phyloP scores from a whole-genome alignment of 2,888 invertebrate genomes.

The Scaptomyza parva region DNA sequence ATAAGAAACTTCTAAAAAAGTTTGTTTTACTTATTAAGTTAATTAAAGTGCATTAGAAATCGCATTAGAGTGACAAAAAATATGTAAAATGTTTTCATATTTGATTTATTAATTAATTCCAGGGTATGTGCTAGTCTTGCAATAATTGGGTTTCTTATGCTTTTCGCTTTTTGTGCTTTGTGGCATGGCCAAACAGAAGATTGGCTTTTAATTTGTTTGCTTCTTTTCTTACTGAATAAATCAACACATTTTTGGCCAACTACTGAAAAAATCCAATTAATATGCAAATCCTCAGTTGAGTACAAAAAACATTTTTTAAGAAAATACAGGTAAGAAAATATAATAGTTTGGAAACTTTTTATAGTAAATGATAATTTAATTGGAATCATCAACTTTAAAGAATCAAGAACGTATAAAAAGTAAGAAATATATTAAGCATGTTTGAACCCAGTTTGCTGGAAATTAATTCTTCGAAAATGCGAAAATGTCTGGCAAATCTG shows the following conservation, averaged over 20 bases:
- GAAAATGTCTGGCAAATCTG: neutral
- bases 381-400: neutral
- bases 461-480: neutral
- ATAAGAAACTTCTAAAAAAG: neutral
- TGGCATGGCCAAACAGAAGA: conserved; percentile 33
- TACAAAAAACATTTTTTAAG: neutral
- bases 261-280: conserved; percentile 62
- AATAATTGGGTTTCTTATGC: neutral
- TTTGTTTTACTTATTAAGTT: too few species aligned
- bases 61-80: neutral
- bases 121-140: conserved; percentile 2
- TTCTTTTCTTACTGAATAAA: conserved; percentile 45
- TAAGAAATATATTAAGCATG: too few species aligned
- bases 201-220: conserved; percentile 49
- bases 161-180: conserved; percentile 3
- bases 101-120: neutral
- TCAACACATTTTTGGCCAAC: conserved; percentile 59
- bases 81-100: neutral
- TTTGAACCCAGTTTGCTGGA: neutral
- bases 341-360: neutral
- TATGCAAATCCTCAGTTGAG: conserved; percentile 31
- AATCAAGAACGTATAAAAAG: too few species aligned
- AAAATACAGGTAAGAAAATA: neutral
- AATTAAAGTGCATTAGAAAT: too few species aligned
- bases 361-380: neutral